Base-by-base conservation (phyloP, 2,113 vertebrate species). In the Mormyrus lacerda region DNA sequence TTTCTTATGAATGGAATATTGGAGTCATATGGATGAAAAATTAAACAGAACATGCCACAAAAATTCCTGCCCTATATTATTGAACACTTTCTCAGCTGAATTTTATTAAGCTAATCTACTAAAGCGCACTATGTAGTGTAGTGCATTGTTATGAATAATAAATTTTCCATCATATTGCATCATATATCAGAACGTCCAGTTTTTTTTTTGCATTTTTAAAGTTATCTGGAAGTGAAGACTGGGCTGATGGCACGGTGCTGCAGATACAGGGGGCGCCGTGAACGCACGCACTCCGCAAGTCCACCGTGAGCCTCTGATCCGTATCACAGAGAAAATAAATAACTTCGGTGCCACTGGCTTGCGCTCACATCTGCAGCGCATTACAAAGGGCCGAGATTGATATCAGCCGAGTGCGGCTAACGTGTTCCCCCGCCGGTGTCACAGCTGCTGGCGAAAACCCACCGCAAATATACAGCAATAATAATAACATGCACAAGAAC, bases 321-420 rank as follows among this genome's bases (percentile, higher is more conserved):
- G 1, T 88, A 84, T 90, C 87, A 58, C 50, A 2, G 44, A 45
- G 69, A 65, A 58, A 88, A 69, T 47, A 84, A 82, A 90, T 88
- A 90, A 88, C 73, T 47, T 61, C 24, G 44, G 27, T 44, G n/a
- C 45, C 51, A 65, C 10, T 8, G 51, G 39, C 51, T 31, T 31
- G 51, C 13, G 13, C 50, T 84, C 24, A 65, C 87, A 84, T 79
- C 87, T 83, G 48, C 87, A 45, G 35, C 24, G 55, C 53, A 82
- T 83, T 55, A 84, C 87, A 73, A 88, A 58, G 31, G 87, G 82
- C 87, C 39, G 85, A 45, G 58, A 87, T 69, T 87, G 44, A 73
- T 42, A 90, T 76, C 89, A 79, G n/a, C 15, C 15, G 44, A 13
- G n/a, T 50, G 55, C 45, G 82, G 61, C 55, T 76, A 42, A 90